Evolutionary conservation across 2,888 invertebrate genomes (phyloP).

Genomic region (Clistopyga incitator): DNA sequence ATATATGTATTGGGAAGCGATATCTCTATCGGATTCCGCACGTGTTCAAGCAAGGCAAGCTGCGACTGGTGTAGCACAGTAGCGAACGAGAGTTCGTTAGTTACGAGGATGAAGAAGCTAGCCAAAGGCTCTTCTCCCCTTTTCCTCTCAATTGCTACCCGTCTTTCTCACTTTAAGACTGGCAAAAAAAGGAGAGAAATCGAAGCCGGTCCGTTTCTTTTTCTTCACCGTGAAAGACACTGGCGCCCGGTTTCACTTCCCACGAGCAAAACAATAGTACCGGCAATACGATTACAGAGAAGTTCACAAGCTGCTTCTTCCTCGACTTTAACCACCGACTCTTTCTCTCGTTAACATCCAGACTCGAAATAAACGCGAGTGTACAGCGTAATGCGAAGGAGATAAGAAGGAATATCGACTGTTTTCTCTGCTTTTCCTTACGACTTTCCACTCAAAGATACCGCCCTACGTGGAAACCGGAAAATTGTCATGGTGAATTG

Average conservation of each 20-base stretch:
- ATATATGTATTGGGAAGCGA: background rate
- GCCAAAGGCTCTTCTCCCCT: slow-evolving; percentile 30
- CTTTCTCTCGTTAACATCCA: slow-evolving; percentile 52
- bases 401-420: slow-evolving; percentile 15
- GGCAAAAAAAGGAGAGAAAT: slow-evolving; percentile 30
- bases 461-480: slow-evolving; percentile 20
- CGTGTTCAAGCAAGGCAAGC: slow-evolving; percentile 9
- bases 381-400: background rate
- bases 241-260: slow-evolving; percentile 41
- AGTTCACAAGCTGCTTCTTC: slow-evolving; percentile 59
- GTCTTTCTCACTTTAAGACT: slow-evolving; percentile 27
- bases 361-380: slow-evolving; percentile 43
- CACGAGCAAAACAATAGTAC: slow-evolving; percentile 60
- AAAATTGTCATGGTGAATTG: slow-evolving; percentile 24
- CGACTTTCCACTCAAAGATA: slow-evolving; percentile 27
- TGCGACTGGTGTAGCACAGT: background rate
- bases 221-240: slow-evolving; percentile 43
- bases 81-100: slow-evolving; percentile 53
- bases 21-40: slow-evolving; percentile 29
- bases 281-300: slow-evolving; percentile 63
- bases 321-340: slow-evolving; percentile 28
- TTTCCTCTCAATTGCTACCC: slow-evolving; percentile 19
- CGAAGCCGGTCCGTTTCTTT: slow-evolving; percentile 24
- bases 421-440: slow-evolving; percentile 1
- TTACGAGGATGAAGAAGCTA: slow-evolving; percentile 51